Conservation (phyloP, 2,113 vertebrate species). For the Dipodomys ordii region DNA sequence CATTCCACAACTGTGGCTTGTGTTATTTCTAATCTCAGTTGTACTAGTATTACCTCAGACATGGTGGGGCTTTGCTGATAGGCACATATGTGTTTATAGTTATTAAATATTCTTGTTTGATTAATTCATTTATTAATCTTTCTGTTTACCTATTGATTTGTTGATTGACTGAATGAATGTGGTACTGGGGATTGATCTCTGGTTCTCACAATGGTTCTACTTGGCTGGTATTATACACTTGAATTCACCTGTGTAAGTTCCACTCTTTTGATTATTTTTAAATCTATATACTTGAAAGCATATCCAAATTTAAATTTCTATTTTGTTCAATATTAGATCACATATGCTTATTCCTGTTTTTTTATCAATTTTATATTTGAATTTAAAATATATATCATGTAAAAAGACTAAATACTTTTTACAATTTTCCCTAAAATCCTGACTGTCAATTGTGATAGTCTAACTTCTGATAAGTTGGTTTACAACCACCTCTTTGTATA, state of each 20-base stretch:
- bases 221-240: no score
- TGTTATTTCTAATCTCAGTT: neutral
- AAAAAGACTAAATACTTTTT: neutral
- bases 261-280: neutral
- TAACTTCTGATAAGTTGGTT: no score
- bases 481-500: neutral
- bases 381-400: neutral
- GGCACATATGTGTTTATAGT: neutral
- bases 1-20: neutral
- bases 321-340: neutral
- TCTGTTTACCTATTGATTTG: no score
- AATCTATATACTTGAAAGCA: neutral
- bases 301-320: neutral
- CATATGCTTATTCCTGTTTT: neutral
- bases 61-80: neutral
- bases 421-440: no score
- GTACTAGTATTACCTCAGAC: neutral
- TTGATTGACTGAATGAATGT: no score
- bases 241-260: no score
- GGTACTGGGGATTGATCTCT: no score
- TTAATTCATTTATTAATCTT: no score
- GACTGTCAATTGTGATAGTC: no score
- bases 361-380: neutral
- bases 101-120: no score
- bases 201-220: no score